Evolutionary conservation across 2,113 vertebrate genomes (phyloP).

Genomic region (Myotis yumanensis): DNA sequence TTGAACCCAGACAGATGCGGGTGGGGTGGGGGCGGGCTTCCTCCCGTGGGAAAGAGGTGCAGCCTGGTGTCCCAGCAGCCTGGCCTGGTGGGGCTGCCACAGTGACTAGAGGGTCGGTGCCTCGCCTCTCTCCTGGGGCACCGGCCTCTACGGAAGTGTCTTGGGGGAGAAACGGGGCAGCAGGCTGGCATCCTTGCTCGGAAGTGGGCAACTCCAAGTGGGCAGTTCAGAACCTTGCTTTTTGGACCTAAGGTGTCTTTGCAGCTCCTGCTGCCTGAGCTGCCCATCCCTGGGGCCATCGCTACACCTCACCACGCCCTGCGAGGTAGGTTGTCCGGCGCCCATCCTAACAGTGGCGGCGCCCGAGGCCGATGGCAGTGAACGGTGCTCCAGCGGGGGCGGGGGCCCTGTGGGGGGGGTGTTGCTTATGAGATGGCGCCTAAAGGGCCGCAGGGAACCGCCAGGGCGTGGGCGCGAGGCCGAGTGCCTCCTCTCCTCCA

Average conservation of each 20-base stretch:
- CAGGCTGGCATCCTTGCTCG: slow-evolving; percentile 12
- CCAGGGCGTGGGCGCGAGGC: not conserved
- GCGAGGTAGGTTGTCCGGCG: slow-evolving; percentile 70
- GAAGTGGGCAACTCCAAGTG: not conserved
- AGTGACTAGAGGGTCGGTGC: not conserved
- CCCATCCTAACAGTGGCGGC: not conserved
- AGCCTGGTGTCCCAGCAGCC: not conserved
- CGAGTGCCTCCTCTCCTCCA: not conserved
- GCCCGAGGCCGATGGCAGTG: slow-evolving; percentile 70
- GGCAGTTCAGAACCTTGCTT: not conserved
- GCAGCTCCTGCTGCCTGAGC: slow-evolving; percentile 40
- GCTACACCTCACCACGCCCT: slow-evolving; percentile 36
- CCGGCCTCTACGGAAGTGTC: not conserved
- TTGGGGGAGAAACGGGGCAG: not conserved
- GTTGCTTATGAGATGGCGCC: slow-evolving; percentile 56
- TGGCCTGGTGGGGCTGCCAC: not conserved
- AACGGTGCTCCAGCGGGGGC: not conserved
- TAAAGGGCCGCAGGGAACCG: slow-evolving; percentile 11
- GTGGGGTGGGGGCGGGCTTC: not conserved
- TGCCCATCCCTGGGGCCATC: not conserved
- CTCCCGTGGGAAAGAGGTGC: not conserved
- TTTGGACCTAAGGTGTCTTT: slow-evolving; percentile 9
- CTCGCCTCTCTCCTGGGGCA: not conserved
- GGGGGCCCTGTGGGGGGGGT: not conserved
- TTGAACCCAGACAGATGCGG: slow-evolving; percentile 35